Conservation (phyloP, 2,888 invertebrate species). For the Elysia crispata region DNA sequence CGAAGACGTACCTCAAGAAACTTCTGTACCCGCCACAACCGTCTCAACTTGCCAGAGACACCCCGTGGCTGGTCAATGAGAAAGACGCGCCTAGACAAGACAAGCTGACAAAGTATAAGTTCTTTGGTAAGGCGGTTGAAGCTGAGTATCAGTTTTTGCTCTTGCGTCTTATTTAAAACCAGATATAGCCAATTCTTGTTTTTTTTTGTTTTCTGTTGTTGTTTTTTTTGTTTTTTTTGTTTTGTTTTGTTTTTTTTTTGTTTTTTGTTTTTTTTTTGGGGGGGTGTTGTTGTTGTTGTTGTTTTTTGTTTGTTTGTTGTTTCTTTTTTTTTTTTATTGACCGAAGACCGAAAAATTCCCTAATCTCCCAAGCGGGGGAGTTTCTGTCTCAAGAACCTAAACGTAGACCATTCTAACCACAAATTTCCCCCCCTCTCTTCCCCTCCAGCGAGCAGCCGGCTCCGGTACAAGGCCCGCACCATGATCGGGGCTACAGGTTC, state of each 20-base stretch:
- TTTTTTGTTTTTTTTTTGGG: too few relatives aligned
- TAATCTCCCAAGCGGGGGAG: too few relatives aligned
- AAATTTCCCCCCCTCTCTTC: slow-evolving; percentile 31
- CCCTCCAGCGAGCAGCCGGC: slow-evolving; percentile 64
- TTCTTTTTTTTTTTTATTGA: too few relatives aligned
- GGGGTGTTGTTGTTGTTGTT: too few relatives aligned
- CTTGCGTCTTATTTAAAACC: too few relatives aligned
- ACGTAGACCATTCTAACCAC: not conserved
- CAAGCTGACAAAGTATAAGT: slow-evolving; percentile 52
- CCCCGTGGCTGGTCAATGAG: slow-evolving; percentile 40
- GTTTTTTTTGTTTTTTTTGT: too few relatives aligned
- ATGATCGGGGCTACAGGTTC: slow-evolving; percentile 73
- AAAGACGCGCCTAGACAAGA: slow-evolving; percentile 43
- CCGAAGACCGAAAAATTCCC: too few relatives aligned
- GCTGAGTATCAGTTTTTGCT: too few relatives aligned
- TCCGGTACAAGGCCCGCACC: slow-evolving; percentile 81
- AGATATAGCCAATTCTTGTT: too few relatives aligned
- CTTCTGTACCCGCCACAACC: not conserved
- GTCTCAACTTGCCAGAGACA: slow-evolving; percentile 26
- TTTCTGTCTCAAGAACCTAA: not conserved
- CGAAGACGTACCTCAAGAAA: slow-evolving; percentile 16
- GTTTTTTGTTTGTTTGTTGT: too few relatives aligned
- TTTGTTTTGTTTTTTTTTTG: too few relatives aligned
- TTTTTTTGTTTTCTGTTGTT: too few relatives aligned
- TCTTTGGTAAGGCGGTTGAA: slow-evolving; percentile 53